Evolutionary conservation across 2,113 vertebrate species (phyloP).

Genomic region (Cololabis saira): DNA sequence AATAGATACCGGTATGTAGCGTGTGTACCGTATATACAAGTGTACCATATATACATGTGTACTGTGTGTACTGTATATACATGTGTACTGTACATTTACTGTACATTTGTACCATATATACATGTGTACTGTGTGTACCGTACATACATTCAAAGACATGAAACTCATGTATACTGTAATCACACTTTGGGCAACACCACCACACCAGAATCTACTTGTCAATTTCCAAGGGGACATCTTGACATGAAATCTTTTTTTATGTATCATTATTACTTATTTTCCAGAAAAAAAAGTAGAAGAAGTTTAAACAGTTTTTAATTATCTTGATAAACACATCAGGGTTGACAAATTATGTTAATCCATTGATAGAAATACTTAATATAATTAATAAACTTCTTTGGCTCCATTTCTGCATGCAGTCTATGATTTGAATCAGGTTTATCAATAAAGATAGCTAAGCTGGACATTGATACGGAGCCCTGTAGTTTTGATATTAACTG

Average conservation of each 20-base stretch:
- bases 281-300: too few species aligned
- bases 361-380: too few species aligned
- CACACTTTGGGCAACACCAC: conserved; percentile 56
- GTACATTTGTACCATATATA: neutral
- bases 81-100: conserved; percentile 13
- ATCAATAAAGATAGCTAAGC: too few species aligned
- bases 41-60: too few species aligned
- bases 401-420: too few species aligned
- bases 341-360: neutral
- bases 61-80: conserved; percentile 25
- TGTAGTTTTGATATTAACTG: too few species aligned
- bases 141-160: conserved; percentile 30
- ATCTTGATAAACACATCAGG: conserved; percentile 38
- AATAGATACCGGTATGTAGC: too few species aligned
- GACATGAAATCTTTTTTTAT: conserved; percentile 60
- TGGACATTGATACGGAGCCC: too few species aligned
- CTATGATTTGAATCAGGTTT: too few species aligned
- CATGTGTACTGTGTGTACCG: conserved; percentile 7
- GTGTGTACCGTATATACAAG: conserved; percentile 6
- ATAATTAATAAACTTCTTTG: too few species aligned
- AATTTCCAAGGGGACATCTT: conserved; percentile 53
- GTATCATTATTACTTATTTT: too few species aligned
- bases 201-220: conserved; percentile 55
- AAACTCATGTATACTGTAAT: conserved; percentile 56
- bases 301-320: neutral